Evolutionary conservation across 2,888 invertebrate species (phyloP).

Genomic region (Drosophila recens): DNA sequence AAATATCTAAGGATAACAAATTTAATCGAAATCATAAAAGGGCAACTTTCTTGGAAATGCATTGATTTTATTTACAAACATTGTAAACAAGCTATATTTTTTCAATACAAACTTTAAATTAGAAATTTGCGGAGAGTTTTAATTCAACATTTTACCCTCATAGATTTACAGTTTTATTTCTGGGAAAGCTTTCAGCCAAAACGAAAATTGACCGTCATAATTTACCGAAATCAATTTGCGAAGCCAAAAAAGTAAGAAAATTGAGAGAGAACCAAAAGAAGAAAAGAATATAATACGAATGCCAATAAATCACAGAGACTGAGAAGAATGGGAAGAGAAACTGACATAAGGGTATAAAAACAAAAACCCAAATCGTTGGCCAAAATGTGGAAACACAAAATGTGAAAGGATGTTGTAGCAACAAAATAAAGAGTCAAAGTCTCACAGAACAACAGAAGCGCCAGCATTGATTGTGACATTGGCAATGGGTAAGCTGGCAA

Average conservation of each 20-base stretch:
- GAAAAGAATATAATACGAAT: constrained; percentile 7
- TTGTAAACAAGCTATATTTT: background rate
- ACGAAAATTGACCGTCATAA: constrained; percentile 39
- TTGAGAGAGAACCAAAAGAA: background rate
- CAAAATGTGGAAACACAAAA: constrained; percentile 5
- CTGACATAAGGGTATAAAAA: constrained; percentile 1
- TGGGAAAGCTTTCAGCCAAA: constrained; percentile 1
- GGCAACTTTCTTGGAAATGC: background rate
- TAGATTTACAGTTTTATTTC: constrained; percentile 19
- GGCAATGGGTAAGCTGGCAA: constrained; percentile 10
- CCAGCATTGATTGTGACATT: constrained; percentile 27
- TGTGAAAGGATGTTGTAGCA: constrained; percentile 4
- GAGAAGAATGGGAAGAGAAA: background rate
- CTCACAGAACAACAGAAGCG: constrained; percentile 3
- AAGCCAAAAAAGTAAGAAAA: background rate
- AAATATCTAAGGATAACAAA: background rate
- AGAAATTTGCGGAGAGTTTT: background rate
- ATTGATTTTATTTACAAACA: background rate
- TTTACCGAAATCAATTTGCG: constrained; percentile 51
- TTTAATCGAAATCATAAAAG: background rate
- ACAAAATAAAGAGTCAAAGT: constrained; percentile 13
- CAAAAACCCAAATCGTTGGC: constrained; percentile 10
- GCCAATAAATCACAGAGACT: constrained; percentile 40
- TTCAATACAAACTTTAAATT: background rate
- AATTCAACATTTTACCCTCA: constrained; percentile 27